A percentile compares a stretch with the other conserved stretches of the same genome.
phyloP scores from a whole-genome alignment of 2,797 vertebrate species.

The Trachops cirrhosus region DNA sequence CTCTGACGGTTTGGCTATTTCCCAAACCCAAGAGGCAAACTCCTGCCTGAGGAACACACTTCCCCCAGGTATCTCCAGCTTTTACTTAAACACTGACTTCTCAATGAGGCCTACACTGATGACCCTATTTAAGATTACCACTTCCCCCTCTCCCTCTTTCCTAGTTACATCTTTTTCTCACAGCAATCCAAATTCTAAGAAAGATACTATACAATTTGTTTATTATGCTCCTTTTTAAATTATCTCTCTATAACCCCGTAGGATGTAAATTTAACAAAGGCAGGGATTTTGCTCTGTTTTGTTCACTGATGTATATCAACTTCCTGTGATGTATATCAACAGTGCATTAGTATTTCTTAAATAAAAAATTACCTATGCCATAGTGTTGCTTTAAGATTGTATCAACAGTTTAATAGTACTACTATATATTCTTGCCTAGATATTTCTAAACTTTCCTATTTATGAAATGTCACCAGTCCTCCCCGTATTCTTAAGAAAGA shows the following conservation, averaged over 20 bases:
- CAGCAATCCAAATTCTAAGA: neutral
- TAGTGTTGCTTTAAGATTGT: neutral
- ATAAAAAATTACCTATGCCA: neutral
- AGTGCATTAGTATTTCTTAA: neutral
- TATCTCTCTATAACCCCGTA: neutral
- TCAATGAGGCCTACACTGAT: neutral
- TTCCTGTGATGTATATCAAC: neutral
- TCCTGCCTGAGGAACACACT: neutral
- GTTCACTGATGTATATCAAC: neutral
- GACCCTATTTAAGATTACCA: neutral
- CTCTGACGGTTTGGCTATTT: neutral
- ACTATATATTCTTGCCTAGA: neutral
- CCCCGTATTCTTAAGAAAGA: neutral
- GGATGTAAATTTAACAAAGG: neutral
- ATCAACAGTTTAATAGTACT: neutral
- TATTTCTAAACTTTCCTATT: neutral
- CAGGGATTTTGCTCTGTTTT: neutral
- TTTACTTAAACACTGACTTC: neutral
- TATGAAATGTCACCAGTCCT: neutral
- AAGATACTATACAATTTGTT: neutral
- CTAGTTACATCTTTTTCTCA: neutral
- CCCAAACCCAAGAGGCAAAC: neutral
- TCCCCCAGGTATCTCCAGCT: neutral
- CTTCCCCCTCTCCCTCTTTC: neutral
- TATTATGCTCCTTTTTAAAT: neutral